Percentiles rank a stretch among this genome's conserved stretches.
Evolutionary conservation across 2,113 vertebrate genomes (phyloP).

Genomic region (Paratilapia polleni): DNA sequence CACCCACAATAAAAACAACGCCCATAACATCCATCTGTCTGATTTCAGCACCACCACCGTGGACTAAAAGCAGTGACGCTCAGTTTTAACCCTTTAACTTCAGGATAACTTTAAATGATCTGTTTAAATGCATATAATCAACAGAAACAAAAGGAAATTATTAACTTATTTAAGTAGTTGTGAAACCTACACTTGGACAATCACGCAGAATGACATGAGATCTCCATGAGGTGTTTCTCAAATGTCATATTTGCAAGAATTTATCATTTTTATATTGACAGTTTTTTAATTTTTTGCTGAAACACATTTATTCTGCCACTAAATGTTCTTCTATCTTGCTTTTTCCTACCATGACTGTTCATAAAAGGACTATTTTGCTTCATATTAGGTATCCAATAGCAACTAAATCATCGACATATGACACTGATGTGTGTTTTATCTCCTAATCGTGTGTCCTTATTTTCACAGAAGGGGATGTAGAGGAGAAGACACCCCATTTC

Average conservation of each 20-base stretch:
- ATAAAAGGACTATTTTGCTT: background rate
- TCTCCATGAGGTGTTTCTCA: background rate
- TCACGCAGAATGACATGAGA: accelerated
- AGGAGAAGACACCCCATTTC: background rate
- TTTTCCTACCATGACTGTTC: accelerated
- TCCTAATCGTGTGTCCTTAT: conserved; percentile 5
- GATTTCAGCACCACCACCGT: conserved; percentile 66
- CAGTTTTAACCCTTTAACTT: conserved; percentile 72
- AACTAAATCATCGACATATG: background rate
- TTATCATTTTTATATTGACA: background rate
- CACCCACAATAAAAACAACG: background rate
- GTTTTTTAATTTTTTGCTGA: background rate
- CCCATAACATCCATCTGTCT: background rate
- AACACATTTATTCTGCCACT: background rate
- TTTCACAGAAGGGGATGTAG: conserved; percentile 34
- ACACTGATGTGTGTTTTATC: background rate
- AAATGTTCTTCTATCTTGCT: background rate
- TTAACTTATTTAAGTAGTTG: background rate
- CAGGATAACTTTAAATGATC: conserved; percentile 21
- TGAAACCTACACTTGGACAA: background rate
- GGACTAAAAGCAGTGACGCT: conserved; percentile 45
- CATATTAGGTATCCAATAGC: background rate
- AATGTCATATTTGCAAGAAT: background rate
- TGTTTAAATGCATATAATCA: conserved; percentile 3
- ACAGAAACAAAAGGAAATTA: background rate